Conservation (phyloP, 2,888 invertebrate genomes). For the Xanthorhoe designata region DNA sequence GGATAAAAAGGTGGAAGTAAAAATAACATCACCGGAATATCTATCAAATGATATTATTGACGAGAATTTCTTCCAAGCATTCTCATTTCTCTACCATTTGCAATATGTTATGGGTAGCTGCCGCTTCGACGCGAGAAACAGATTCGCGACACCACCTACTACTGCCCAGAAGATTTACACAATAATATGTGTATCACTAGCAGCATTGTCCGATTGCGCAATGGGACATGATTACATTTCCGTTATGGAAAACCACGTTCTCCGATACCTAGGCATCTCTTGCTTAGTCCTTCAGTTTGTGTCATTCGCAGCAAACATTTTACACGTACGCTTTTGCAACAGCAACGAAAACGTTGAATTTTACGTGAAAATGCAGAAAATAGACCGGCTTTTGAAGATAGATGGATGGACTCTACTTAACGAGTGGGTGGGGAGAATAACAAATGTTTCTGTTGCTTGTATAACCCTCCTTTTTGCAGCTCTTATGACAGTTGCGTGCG, state of each 20-base stretch:
- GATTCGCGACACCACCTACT: slow-evolving; percentile 60
- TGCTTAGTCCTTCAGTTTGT: slow-evolving; percentile 43
- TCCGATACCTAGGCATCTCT: slow-evolving; percentile 42
- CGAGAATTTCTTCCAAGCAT: slow-evolving; percentile 54
- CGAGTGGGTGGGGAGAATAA: slow-evolving; percentile 44
- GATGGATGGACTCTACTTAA: slow-evolving; percentile 53
- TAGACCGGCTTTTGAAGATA: slow-evolving; percentile 63
- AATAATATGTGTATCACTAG: slow-evolving; percentile 44
- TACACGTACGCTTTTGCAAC: slow-evolving; percentile 61
- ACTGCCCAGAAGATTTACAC: slow-evolving; percentile 59
- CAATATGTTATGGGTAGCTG: slow-evolving; percentile 61
- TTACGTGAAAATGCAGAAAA: slow-evolving; percentile 60
- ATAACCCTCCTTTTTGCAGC: slow-evolving; percentile 36
- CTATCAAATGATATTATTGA: slow-evolving; percentile 63
- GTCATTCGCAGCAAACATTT: slow-evolving; percentile 48
- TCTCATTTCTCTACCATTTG: slow-evolving; percentile 49
- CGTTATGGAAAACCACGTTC: slow-evolving; percentile 26
- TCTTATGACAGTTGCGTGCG: slow-evolving; percentile 33
- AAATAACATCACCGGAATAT: slow-evolving; percentile 52
- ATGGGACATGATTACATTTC: slow-evolving; percentile 36
- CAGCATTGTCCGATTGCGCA: slow-evolving; percentile 36
- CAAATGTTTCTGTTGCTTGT: slow-evolving; percentile 43
- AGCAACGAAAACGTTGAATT: slow-evolving; percentile 57
- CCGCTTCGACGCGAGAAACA: slow-evolving; percentile 58
- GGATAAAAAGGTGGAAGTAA: slow-evolving; percentile 21